phyloP scores from a whole-genome alignment of 2,888 invertebrate genomes.

The Zygaena filipendulae region DNA sequence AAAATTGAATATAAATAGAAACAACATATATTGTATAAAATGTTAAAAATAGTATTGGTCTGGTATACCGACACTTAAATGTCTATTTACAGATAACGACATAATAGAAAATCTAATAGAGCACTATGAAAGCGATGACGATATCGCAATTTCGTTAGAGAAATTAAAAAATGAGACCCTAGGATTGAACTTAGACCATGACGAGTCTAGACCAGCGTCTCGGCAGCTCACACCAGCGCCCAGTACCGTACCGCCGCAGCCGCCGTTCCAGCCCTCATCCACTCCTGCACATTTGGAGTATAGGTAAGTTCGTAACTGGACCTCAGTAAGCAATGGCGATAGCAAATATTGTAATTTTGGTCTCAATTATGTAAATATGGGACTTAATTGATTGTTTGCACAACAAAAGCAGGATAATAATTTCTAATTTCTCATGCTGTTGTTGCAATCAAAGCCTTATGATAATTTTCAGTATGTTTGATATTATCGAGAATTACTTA shows the following conservation, averaged over 20 bases:
- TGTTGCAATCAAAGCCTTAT: too few species aligned
- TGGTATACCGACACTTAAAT: too few species aligned
- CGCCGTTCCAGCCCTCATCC: conserved; percentile 91
- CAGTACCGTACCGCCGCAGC: conserved; percentile 71
- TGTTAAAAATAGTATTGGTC: conserved; percentile 8
- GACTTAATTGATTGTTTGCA: too few species aligned
- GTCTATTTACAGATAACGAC: conserved; percentile 40
- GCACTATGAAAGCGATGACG: conserved; percentile 73
- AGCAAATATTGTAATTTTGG: not conserved
- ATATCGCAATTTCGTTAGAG: conserved; percentile 79
- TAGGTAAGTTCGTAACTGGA: conserved; percentile 71
- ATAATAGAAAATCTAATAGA: conserved; percentile 42
- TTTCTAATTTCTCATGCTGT: too few species aligned
- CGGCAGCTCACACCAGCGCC: conserved; percentile 30
- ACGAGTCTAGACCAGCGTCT: conserved; percentile 35
- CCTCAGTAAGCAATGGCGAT: too few species aligned
- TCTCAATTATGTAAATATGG: too few species aligned
- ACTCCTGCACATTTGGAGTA: conserved; percentile 86
- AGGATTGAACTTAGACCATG: conserved; percentile 28
- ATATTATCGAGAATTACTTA: too few species aligned
- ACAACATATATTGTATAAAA: conserved; percentile 2
- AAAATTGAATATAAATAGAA: too few species aligned
- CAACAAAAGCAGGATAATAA: too few species aligned
- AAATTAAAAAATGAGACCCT: conserved; percentile 77
- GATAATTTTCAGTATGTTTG: too few species aligned